Conservation (phyloP, 2,113 vertebrate species). For the Halichoeres trimaculatus region DNA sequence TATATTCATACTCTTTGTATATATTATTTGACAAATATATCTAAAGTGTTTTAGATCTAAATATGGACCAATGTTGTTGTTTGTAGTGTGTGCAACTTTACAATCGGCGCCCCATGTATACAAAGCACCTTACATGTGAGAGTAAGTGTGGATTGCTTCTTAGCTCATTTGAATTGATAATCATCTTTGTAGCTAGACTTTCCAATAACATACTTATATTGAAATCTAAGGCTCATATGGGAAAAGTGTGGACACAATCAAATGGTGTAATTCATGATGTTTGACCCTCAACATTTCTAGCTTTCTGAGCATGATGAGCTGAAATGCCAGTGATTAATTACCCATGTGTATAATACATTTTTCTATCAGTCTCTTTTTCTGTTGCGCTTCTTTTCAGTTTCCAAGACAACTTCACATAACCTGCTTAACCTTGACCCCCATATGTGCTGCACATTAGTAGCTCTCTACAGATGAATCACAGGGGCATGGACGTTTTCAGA, state of each 20-base stretch:
- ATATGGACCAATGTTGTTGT: too few relatives aligned
- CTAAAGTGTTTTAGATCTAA: too few relatives aligned
- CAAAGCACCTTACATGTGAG: too few relatives aligned
- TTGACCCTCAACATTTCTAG: slow-evolving; percentile 9
- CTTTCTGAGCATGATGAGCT: slow-evolving; percentile 31
- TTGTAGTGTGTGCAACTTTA: too few relatives aligned
- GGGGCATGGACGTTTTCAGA: slow-evolving; percentile 20
- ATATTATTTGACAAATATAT: too few relatives aligned
- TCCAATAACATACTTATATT: too few relatives aligned
- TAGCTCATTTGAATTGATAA: too few relatives aligned
- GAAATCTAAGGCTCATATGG: background rate
- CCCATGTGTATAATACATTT: background rate
- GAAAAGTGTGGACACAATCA: background rate
- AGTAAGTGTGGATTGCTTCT: too few relatives aligned
- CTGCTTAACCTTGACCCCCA: slow-evolving; percentile 30
- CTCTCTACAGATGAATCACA: slow-evolving; percentile 29
- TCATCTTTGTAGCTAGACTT: too few relatives aligned
- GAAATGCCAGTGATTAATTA: slow-evolving; percentile 18
- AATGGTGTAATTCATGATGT: slow-evolving; percentile 15
- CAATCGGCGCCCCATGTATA: too few relatives aligned
- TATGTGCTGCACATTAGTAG: slow-evolving; percentile 30
- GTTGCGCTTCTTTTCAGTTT: background rate
- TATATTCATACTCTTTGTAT: too few relatives aligned
- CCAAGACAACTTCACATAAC: background rate
- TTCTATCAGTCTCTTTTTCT: background rate